phyloP scores from a whole-genome alignment of 1,140 invertebrate genomes.

The Drosophila cardini region DNA sequence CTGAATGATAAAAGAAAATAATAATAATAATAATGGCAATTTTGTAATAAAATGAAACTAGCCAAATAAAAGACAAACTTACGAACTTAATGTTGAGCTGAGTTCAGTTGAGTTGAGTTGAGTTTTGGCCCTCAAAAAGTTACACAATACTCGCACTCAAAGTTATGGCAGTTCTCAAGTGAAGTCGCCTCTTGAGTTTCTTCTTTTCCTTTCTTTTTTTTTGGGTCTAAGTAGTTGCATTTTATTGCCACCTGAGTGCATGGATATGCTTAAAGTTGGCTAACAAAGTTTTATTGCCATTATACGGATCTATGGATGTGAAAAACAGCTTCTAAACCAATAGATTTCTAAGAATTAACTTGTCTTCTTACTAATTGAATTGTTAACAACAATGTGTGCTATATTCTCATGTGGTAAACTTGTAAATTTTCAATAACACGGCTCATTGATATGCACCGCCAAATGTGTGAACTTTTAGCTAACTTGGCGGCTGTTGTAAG shows the following conservation, averaged over 20 bases:
- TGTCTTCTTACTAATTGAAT: conserved; percentile 35
- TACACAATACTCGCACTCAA: conserved; percentile 41
- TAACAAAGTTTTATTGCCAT: conserved; percentile 23
- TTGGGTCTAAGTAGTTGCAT: conserved; percentile 11
- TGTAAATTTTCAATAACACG: conserved; percentile 21
- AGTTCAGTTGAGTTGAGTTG: conserved; percentile 1
- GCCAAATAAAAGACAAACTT: conserved; percentile 34
- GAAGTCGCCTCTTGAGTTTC: conserved; percentile 19
- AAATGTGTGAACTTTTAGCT: not conserved
- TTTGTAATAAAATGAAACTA: conserved; percentile 46
- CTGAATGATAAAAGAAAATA: conserved; percentile 8
- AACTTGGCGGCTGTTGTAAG: conserved; percentile 11
- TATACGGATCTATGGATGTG: not conserved
- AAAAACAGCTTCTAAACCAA: not conserved
- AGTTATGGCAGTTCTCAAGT: conserved; percentile 41
- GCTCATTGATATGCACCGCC: conserved; percentile 45
- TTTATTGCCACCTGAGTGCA: conserved; percentile 42
- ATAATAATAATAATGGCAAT: conserved; percentile 26
- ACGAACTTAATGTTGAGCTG: conserved; percentile 31
- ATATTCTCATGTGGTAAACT: conserved; percentile 1
- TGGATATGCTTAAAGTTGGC: conserved; percentile 31
- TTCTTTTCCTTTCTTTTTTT: too few relatives aligned
- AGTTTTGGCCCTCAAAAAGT: conserved; percentile 35
- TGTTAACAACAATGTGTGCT: conserved; percentile 37
- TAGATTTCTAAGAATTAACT: not conserved